Percentiles rank a stretch among this genome's conserved stretches.
Evolutionary conservation across 2,113 vertebrate species (phyloP).

Genomic region (Zootoca vivipara): DNA sequence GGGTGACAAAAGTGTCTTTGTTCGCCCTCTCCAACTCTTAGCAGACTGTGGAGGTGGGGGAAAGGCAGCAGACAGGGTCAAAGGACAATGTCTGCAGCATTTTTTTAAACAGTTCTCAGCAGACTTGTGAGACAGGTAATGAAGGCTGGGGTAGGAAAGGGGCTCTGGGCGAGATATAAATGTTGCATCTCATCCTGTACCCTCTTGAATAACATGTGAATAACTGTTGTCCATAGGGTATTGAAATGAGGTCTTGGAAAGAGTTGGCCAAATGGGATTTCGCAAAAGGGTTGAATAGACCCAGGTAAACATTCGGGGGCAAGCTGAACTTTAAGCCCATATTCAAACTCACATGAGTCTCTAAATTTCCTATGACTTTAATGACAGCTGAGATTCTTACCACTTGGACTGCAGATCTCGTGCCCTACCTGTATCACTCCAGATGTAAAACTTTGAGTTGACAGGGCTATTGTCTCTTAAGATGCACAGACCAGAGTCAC

Average conservation of each 20-base stretch:
- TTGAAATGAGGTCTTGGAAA: neutral
- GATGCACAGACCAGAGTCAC: neutral
- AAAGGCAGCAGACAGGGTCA: conserved; percentile 7
- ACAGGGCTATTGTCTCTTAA: neutral
- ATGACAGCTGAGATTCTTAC: neutral
- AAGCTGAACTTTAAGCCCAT: neutral
- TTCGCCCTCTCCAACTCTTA: conserved; percentile 6
- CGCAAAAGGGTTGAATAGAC: neutral
- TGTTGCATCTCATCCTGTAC: neutral
- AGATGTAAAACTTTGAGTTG: neutral
- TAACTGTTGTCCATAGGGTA: neutral
- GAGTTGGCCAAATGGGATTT: too few species aligned
- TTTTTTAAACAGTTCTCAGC: conserved; percentile 5
- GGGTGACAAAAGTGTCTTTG: conserved; percentile 29
- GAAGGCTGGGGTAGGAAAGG: neutral
- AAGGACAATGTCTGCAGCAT: conserved; percentile 18
- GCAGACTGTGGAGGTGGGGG: neutral
- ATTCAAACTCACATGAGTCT: neutral
- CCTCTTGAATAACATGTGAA: neutral
- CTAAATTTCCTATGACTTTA: neutral
- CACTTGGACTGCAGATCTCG: neutral
- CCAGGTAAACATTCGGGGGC: neutral
- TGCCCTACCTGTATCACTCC: neutral
- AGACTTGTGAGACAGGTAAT: conserved; percentile 9
- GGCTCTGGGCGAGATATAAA: neutral